These are phyloP conservation scores for Pseudorectes ferrugineus DNA, from an alignment of 2,113 vertebrate genomes.

Conservation along the genomic window DNA sequence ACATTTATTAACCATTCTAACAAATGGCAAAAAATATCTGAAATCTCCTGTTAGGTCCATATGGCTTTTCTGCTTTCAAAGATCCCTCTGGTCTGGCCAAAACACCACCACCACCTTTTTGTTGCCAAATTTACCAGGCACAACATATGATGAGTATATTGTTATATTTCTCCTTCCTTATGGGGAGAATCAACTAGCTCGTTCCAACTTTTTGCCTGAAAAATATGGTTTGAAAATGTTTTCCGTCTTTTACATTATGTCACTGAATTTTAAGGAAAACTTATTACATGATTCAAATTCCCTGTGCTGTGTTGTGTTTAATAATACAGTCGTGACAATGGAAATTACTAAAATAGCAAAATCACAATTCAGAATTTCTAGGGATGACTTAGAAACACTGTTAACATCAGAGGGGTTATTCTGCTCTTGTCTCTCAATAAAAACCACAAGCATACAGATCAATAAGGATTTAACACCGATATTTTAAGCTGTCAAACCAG, in stretches of 20 bases:
- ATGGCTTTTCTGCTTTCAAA: neutral
- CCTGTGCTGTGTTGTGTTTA: neutral
- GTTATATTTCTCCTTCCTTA: neutral
- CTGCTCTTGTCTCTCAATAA: neutral
- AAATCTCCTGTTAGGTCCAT: neutral
- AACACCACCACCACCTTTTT: neutral
- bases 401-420: neutral
- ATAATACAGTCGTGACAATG: fast-evolving
- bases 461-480: neutral
- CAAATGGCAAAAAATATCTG: neutral
- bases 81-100: neutral
- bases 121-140: neutral
- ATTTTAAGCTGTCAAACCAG: neutral
- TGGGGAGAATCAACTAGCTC: neutral
- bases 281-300: neutral
- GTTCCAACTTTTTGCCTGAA: neutral
- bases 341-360: neutral
- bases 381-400: neutral
- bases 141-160: fast-evolving
- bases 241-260: neutral
- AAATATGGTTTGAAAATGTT: neutral
- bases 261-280: neutral
- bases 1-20: neutral
- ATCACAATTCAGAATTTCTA: neutral
- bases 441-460: neutral